These are phyloP conservation scores for Choristoneura fumiferana DNA, from an alignment of 1,140 invertebrate genomes.

Conservation along the genomic window DNA sequence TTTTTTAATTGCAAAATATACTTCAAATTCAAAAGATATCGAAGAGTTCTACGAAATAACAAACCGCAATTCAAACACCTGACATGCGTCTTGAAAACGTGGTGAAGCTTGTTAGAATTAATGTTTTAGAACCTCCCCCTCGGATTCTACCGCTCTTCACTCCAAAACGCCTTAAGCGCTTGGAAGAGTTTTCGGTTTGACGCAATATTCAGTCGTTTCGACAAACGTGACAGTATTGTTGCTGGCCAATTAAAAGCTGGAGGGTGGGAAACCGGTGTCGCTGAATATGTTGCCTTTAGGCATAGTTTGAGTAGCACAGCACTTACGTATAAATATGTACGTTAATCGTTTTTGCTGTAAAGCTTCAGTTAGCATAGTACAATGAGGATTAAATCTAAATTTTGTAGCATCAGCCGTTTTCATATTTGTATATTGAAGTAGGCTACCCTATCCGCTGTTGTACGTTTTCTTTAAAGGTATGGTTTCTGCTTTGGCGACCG, in stretches of 20 bases:
- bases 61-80: too few relatives aligned
- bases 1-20: too few relatives aligned
- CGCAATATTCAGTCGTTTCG: not conserved
- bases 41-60: too few relatives aligned
- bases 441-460: too few relatives aligned
- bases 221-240: not conserved
- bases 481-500: too few relatives aligned
- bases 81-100: not conserved
- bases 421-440: too few relatives aligned
- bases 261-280: not conserved
- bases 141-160: not conserved
- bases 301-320: too few relatives aligned
- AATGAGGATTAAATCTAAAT: too few relatives aligned
- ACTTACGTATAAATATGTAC: not conserved
- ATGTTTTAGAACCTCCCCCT: constrained; percentile 6
- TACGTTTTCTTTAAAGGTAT: too few relatives aligned
- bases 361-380: not conserved
- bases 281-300: not conserved
- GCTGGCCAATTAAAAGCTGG: constrained; percentile 2
- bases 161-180: not conserved
- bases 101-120: constrained; percentile 16
- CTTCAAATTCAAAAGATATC: too few relatives aligned
- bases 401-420: too few relatives aligned
- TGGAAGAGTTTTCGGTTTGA: not conserved
- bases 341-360: not conserved